phyloP scores from a whole-genome alignment of 2,797 vertebrate species.

The Epinephelus coioides region DNA sequence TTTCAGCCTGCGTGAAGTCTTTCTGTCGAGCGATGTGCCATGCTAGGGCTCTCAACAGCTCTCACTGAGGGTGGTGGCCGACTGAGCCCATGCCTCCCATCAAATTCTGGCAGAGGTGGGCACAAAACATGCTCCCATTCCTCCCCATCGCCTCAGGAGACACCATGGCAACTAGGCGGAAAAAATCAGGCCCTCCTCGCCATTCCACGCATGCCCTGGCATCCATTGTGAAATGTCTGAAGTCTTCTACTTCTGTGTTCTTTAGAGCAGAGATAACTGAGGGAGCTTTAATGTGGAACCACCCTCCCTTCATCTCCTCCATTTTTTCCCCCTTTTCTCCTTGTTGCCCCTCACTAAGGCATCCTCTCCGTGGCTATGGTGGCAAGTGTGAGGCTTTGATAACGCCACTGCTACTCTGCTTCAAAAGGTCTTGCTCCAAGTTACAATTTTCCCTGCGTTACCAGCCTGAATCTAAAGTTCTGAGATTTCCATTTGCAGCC shows the following conservation, averaged over 20 bases:
- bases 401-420: slow-evolving; percentile 51
- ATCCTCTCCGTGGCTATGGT: slow-evolving; percentile 42
- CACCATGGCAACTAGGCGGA: slow-evolving; percentile 88
- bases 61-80: slow-evolving; percentile 38
- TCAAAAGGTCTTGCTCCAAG: slow-evolving; percentile 65
- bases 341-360: slow-evolving; percentile 41
- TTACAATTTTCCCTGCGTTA: slow-evolving; percentile 48
- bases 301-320: slow-evolving; percentile 43
- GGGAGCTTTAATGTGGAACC: slow-evolving; percentile 70
- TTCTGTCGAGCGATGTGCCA: slow-evolving; percentile 44
- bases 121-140: slow-evolving; percentile 81
- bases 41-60: slow-evolving; percentile 48
- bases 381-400: slow-evolving; percentile 67
- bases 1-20: slow-evolving; percentile 54
- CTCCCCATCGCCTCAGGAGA: slow-evolving; percentile 76
- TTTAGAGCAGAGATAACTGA: slow-evolving; percentile 69
- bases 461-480: slow-evolving; percentile 35
- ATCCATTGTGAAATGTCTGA: slow-evolving; percentile 77
- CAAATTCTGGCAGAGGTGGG: slow-evolving; percentile 74
- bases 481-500: slow-evolving; percentile 38
- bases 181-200: slow-evolving; percentile 74
- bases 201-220: slow-evolving; percentile 82
- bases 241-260: slow-evolving; percentile 60
- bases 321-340: slow-evolving; percentile 27
- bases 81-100: slow-evolving; percentile 65